Evolutionary conservation across 2,113 vertebrate species (phyloP).

Genomic region (Chionis minor): DNA sequence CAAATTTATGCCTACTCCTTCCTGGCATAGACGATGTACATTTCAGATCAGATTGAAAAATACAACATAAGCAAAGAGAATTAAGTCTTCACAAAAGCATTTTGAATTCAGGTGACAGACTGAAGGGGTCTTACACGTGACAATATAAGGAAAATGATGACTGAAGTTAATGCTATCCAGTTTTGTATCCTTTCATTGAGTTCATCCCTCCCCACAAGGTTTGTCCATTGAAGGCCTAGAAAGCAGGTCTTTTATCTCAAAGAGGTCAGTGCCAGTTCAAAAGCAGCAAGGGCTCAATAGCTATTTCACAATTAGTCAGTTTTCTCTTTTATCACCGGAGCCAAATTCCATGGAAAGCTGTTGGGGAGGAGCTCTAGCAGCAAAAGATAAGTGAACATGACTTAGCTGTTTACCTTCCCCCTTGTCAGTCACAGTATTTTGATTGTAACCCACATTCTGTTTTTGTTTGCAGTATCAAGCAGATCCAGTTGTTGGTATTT

Average conservation of each 20-base stretch:
- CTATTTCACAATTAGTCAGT: not conserved
- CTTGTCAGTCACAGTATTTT: not conserved
- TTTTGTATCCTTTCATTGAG: not conserved
- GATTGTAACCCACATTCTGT: not conserved
- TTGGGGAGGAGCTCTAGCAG: not conserved
- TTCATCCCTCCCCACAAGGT: not conserved
- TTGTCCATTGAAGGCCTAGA: not conserved
- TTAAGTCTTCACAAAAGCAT: not conserved
- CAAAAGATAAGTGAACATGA: not conserved
- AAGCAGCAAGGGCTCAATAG: not conserved
- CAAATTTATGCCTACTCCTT: not conserved
- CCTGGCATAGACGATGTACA: not conserved
- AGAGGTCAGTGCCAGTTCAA: not conserved
- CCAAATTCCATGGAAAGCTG: not conserved
- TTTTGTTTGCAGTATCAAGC: not conserved
- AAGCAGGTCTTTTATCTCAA: not conserved
- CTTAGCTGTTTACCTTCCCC: not conserved
- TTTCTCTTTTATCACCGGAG: not conserved
- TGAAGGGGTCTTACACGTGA: not conserved
- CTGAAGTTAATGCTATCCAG: not conserved
- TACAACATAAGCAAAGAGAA: not conserved
- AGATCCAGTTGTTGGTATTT: not conserved
- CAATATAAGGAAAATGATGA: not conserved
- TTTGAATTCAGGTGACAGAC: not conserved
- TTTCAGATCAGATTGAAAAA: not conserved